Evolutionary conservation across 1,140 invertebrate genomes (phyloP).

Genomic region (Sinella curviseta): DNA sequence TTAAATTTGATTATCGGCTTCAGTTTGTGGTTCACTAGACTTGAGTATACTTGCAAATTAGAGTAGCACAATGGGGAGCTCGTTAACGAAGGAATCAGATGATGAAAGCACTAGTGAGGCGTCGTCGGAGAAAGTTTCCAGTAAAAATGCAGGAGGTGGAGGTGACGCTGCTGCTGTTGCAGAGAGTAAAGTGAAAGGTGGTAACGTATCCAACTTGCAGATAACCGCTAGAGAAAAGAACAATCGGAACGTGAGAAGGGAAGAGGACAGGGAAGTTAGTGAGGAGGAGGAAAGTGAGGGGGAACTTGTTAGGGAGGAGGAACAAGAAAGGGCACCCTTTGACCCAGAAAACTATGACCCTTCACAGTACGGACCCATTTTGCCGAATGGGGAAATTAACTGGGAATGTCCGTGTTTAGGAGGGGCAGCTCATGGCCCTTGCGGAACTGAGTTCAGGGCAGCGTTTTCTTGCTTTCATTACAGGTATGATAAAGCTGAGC

Average conservation of each 20-base stretch:
- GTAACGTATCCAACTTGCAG: not conserved
- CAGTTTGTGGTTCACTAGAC: too few relatives aligned
- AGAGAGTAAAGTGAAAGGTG: not conserved
- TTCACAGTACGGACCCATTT: conserved; percentile 74
- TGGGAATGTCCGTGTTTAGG: conserved; percentile 96
- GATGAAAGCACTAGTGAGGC: not conserved
- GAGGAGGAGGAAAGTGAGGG: not conserved
- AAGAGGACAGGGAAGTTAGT: not conserved
- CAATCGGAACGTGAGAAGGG: not conserved
- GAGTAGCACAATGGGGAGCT: not conserved
- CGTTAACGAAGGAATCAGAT: conserved; percentile 6
- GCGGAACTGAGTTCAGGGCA: conserved; percentile 85
- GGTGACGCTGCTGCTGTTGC: not conserved
- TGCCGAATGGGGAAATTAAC: conserved; percentile 88
- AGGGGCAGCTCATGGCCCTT: conserved; percentile 92
- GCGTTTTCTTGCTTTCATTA: conserved; percentile 95
- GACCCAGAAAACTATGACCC: conserved; percentile 65
- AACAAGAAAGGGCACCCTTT: not conserved
- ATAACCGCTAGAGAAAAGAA: not conserved
- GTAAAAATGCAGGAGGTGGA: not conserved
- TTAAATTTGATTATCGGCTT: too few relatives aligned
- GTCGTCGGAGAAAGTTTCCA: not conserved
- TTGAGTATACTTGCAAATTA: too few relatives aligned
- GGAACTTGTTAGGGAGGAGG: not conserved
- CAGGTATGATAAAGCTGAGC: conserved; percentile 61